Evolutionary conservation across 1,140 invertebrate species (phyloP).

Genomic region (Bradynema listronoti): DNA sequence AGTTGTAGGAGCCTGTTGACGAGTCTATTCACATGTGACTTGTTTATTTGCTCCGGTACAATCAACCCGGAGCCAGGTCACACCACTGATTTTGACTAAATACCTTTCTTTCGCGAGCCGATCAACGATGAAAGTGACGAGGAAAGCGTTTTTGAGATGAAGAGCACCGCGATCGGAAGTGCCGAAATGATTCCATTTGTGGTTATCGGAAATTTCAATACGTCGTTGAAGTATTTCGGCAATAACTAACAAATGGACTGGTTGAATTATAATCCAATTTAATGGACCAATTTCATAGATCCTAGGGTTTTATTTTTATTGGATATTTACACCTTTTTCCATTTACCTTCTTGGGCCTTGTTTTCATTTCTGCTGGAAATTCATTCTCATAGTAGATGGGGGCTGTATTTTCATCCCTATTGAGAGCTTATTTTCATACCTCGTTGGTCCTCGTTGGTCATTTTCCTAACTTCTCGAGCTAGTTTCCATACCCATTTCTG

Average conservation of each 20-base stretch:
- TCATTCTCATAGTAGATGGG: too few relatives aligned
- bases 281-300: conserved; percentile 19
- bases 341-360: background rate
- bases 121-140: conserved; percentile 54
- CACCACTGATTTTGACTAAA: too few relatives aligned
- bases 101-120: conserved; percentile 45
- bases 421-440: too few relatives aligned
- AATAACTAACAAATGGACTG: conserved; percentile 40
- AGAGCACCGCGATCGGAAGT: conserved; percentile 51
- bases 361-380: too few relatives aligned
- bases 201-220: conserved; percentile 39
- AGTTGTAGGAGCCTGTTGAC: too few relatives aligned
- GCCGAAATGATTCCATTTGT: conserved; percentile 53
- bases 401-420: too few relatives aligned
- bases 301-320: conserved; percentile 1
- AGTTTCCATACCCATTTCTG: too few relatives aligned
- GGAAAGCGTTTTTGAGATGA: conserved; percentile 55
- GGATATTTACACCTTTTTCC: background rate
- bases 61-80: too few relatives aligned
- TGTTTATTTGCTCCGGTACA: too few relatives aligned
- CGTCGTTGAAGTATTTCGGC: conserved; percentile 52
- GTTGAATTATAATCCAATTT: background rate
- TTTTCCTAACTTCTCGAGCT: too few relatives aligned
- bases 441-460: too few relatives aligned
- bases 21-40: too few relatives aligned